Evolutionary conservation across 2,797 vertebrate genomes (phyloP), one percentile per base, ranked within the genome.

Genomic region (Lepus townsendii): DNA sequence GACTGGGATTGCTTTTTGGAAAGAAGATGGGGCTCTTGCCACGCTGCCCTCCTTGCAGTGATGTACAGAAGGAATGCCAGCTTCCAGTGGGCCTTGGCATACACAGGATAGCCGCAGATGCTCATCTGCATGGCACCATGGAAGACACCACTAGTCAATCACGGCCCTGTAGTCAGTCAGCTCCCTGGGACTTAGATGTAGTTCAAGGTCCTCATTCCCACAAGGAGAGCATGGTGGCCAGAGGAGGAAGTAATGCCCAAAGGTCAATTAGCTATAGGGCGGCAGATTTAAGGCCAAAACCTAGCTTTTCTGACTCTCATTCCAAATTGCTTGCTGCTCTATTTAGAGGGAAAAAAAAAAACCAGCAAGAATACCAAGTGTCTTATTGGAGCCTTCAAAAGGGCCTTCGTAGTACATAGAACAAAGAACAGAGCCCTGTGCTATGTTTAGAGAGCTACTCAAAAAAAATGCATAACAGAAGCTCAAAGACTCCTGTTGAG

Each of bases 101-200:
- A 24, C 7, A 24, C 12, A 38, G 76, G 32, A 66, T 11, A n/a
- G 10, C 16, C 42, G 12, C 11, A 1, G 13, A 66, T 1, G 3
- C 5, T 27, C 5, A 14, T n/a, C 80, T 14, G 0, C 0, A 1
- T 1, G 22, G 54, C 7, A 4, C 83, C 2, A 1, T 3, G 35
- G 54, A 3, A 22, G 30, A 19, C 1, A 1, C 5, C 5, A 5
- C 19, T 2, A 7, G 1, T 22, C 3, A 4, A 0, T 1, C 0
- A 0, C 0, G 14, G 78, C 35, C 72, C 66, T 22, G 1, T 2
- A 47, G 8, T 19, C 38, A 1, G 0, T 24, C 5, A 1, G 71
- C 9, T 22, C 4, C 16, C 17, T 27, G 5, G 0, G 2, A 12
- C 19, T 75, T 20, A 2, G 27, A 3, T 1, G 19, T 2, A 11